Base-by-base conservation (phyloP, 2,113 vertebrate genomes). In the Lepidothrix coronata region DNA sequence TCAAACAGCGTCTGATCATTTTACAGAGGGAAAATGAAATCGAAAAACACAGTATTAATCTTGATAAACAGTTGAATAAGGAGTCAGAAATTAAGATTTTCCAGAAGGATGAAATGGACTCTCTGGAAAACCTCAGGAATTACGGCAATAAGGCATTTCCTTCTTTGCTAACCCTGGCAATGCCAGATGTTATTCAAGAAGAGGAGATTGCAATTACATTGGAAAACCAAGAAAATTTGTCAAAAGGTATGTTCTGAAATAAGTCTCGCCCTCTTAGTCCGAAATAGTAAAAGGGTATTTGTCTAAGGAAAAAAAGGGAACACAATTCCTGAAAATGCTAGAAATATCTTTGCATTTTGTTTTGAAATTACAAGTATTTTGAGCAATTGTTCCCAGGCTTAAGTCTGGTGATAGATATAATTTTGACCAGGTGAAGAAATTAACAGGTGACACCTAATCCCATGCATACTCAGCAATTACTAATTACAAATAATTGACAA, bases 201-300 rank as follows among this genome's bases (percentile, higher is more conserved):
- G 96, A 98, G 77, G 96, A 98, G 73, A 93, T 96, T 15, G 61
- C 97, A 94, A 91, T 98, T 92, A 97, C 95, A 39, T 61, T 98
- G 73, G 97, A 98, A 94, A 98, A 97, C 51, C 96, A 97, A 94
- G 97, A 98, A 84, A 87, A 98, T 61, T 93, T 97, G 85, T 96
- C 98, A 84, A 97, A 98, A 97, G 98, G 98, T 99, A 97, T 66
- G 21, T 33, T 81, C 44, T 67, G 43, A 82, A 90, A 54, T 41
- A 55, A 48, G 10, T 46, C 51, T 80, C 81, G 21, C 3, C 33
- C 25, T 80, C 33, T 68, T 61, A 54, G 14, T 37, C 54, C 63
- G 43, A 93, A 87, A 88, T 23, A 22, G 8, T 79, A 52, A 54
- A 61, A 55, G 21, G 11, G 2, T 46, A 35, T 15, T 8, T 80